Evolutionary conservation across 2,797 vertebrate genomes (phyloP).

Genomic region (Centroberyx gerrardi): DNA sequence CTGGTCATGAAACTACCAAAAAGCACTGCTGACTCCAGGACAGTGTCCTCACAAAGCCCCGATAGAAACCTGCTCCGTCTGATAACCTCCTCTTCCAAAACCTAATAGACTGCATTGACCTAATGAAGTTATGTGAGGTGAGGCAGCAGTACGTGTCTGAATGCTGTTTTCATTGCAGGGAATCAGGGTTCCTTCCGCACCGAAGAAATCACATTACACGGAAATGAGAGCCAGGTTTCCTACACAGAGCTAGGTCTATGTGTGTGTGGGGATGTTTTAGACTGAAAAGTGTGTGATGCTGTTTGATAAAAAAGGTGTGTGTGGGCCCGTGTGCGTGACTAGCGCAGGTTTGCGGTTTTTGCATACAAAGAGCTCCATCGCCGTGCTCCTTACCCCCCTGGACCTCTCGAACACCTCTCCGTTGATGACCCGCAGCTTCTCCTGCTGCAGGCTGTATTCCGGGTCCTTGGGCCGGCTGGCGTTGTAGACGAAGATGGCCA

Average conservation of each 20-base stretch:
- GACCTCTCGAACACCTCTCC: conserved; percentile 91
- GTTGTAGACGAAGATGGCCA: conserved; percentile 97
- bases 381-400: conserved; percentile 89
- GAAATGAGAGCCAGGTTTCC: conserved; percentile 45
- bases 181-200: conserved; percentile 48
- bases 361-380: background rate
- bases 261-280: conserved; percentile 13
- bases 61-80: background rate
- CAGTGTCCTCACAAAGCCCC: conserved; percentile 23
- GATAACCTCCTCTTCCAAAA: conserved; percentile 38
- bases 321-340: background rate
- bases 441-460: conserved; percentile 86
- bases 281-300: conserved; percentile 1
- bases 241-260: conserved; percentile 40
- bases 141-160: conserved; percentile 14
- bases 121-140: conserved; percentile 48
- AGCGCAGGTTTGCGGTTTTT: background rate
- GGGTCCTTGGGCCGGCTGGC: conserved; percentile 85
- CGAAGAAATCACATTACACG: conserved; percentile 64
- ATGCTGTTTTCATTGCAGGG: conserved; percentile 52
- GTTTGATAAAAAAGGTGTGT: conserved; percentile 9
- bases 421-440: conserved; percentile 89
- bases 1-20: background rate
- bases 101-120: conserved; percentile 21
- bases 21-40: background rate